Evolutionary conservation across 53 echinoderm and acorn worm species (phyloP).

Genomic region (Luidia sarsii): DNA sequence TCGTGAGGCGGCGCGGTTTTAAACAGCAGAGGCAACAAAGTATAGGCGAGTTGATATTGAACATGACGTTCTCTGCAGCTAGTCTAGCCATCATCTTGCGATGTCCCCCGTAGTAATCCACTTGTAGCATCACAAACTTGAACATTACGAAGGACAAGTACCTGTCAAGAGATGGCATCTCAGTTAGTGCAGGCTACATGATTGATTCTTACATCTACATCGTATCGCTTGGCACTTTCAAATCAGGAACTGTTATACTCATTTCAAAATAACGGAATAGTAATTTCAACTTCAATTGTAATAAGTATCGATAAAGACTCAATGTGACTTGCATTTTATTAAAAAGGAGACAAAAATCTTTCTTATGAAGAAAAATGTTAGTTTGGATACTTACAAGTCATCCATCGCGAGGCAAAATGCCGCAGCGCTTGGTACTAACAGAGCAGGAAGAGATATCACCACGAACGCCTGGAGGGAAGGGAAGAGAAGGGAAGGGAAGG

Average conservation of each 20-base stretch:
- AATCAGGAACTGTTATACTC: too few species aligned
- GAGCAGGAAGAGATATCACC: constrained; percentile 11
- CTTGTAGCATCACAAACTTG: constrained; percentile 40
- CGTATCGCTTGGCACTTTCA: too few species aligned
- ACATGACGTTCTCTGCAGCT: constrained; percentile 41
- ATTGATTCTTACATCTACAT: not conserved
- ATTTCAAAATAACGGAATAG: too few species aligned
- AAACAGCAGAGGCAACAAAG: constrained; percentile 37
- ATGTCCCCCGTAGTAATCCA: constrained; percentile 56
- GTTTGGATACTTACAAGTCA: constrained; percentile 8
- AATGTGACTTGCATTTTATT: too few species aligned
- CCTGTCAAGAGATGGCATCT: not conserved
- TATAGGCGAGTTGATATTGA: constrained; percentile 29
- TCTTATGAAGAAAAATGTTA: not conserved
- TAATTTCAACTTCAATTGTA: not conserved
- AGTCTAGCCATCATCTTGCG: constrained; percentile 50
- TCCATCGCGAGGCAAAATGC: constrained; percentile 19
- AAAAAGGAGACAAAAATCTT: too few species aligned
- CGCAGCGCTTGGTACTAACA: constrained; percentile 17
- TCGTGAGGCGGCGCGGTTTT: constrained; percentile 47
- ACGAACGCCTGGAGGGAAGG: constrained; percentile 2
- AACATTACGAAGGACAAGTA: constrained; percentile 21
- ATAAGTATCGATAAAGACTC: too few species aligned
- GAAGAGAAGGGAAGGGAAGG: too few species aligned
- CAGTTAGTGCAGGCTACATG: not conserved